Evolutionary conservation across 2,113 vertebrate species (phyloP).

Genomic region (Otolemur garnettii): DNA sequence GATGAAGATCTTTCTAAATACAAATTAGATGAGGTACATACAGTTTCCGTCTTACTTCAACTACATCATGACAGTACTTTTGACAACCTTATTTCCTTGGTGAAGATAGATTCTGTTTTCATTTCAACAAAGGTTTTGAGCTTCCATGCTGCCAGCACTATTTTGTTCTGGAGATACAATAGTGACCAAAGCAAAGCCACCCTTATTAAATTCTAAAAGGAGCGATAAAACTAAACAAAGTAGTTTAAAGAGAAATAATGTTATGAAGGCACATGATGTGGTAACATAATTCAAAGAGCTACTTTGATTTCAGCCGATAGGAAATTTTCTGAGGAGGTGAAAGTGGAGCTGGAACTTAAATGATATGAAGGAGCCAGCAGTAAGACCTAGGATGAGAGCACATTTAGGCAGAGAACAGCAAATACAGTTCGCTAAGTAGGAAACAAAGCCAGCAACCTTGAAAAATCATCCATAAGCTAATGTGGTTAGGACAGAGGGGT

Average conservation of each 20-base stretch:
- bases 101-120: background rate
- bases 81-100: background rate
- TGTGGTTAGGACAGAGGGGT: background rate
- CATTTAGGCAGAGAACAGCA: background rate
- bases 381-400: background rate
- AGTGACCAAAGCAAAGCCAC: background rate
- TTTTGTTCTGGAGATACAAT: background rate
- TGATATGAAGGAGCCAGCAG: background rate
- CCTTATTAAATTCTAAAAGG: background rate
- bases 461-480: background rate
- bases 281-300: background rate
- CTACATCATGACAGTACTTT: background rate
- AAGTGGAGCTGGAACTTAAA: slow-evolving; percentile 17
- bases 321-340: background rate
- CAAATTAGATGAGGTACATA: slow-evolving; percentile 93
- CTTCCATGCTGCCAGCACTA: background rate
- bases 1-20: slow-evolving; percentile 99
- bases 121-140: background rate
- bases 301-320: background rate
- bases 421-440: background rate
- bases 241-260: background rate
- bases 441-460: background rate
- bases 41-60: background rate
- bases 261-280: background rate
- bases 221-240: background rate